Conservation (phyloP, 1,140 invertebrate genomes). For the Bilobella aurantiaca region DNA sequence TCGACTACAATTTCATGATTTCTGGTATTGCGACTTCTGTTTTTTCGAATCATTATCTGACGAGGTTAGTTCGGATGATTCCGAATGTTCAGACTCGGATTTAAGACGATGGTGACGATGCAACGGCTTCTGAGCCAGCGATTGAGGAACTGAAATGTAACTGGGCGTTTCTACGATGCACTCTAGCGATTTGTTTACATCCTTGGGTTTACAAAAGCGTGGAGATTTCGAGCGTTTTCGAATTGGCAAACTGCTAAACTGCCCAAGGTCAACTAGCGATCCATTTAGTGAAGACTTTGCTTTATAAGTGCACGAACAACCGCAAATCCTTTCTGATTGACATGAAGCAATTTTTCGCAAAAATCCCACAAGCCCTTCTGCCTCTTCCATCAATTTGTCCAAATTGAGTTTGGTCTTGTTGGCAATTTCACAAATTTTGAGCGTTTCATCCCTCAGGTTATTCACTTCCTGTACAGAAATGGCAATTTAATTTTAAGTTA, state of each 20-base stretch:
- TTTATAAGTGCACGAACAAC: neutral
- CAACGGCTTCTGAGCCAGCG: neutral
- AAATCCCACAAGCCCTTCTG: neutral
- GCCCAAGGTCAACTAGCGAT: too few species aligned
- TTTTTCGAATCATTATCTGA: slow-evolving; percentile 3
- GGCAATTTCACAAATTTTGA: neutral
- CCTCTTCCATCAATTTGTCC: neutral
- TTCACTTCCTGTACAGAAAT: neutral
- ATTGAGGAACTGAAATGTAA: neutral
- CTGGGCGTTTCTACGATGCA: neutral
- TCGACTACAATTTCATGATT: too few species aligned
- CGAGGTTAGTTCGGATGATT: neutral
- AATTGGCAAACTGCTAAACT: too few species aligned
- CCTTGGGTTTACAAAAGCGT: neutral
- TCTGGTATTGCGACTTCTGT: too few species aligned
- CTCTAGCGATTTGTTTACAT: neutral
- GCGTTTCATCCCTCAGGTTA: slow-evolving; percentile 1
- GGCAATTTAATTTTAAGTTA: neutral
- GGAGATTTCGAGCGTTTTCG: neutral
- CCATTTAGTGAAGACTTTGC: neutral
- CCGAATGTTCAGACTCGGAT: neutral
- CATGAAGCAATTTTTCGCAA: neutral
- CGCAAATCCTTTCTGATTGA: neutral
- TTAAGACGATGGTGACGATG: neutral
- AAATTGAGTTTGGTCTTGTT: neutral